These are phyloP conservation scores for Oncorhynchus nerka DNA, from an alignment of 2,113 vertebrate species.

Conservation along the genomic window DNA sequence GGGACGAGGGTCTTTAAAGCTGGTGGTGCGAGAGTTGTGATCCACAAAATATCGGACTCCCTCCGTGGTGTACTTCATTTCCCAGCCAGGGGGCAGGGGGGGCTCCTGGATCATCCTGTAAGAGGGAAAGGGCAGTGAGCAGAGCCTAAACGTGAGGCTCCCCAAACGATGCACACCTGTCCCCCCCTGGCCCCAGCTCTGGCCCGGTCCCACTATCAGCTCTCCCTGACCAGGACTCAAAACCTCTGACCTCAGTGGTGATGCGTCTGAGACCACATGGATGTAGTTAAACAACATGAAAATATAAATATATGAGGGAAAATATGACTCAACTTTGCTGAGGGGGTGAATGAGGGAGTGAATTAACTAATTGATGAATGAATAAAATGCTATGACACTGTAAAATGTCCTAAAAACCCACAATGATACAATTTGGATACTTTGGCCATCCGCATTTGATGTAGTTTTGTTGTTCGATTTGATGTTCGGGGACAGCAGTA, in stretches of 20 bases:
- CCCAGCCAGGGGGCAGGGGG: slow-evolving; percentile 94
- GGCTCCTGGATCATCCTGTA: slow-evolving; percentile 97
- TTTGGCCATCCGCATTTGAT: no score
- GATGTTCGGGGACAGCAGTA: no score
- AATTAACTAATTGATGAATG: not conserved
- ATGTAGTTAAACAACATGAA: not conserved
- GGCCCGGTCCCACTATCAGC: slow-evolving; percentile 14
- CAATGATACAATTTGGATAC: no score
- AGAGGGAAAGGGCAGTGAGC: slow-evolving; percentile 70
- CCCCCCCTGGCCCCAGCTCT: slow-evolving; percentile 7
- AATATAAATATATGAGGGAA: not conserved
- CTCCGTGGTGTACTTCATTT: slow-evolving; percentile 98
- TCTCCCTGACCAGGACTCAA: not conserved
- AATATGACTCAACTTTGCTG: not conserved
- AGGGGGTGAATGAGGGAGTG: not conserved
- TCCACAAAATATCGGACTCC: slow-evolving; percentile 98
- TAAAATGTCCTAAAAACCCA: no score
- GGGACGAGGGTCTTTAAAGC: slow-evolving; percentile 96
- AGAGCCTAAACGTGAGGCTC: slow-evolving; percentile 36
- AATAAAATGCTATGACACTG: not conserved
- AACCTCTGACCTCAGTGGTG: not conserved
- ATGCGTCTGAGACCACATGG: not conserved
- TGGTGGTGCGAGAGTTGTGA: slow-evolving; percentile 96
- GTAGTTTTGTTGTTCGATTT: no score
- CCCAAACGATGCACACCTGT: slow-evolving; percentile 35